These are phyloP conservation scores for Rhagoletis pomonella DNA, from an alignment of 1,140 invertebrate genomes.

Conservation along the genomic window DNA sequence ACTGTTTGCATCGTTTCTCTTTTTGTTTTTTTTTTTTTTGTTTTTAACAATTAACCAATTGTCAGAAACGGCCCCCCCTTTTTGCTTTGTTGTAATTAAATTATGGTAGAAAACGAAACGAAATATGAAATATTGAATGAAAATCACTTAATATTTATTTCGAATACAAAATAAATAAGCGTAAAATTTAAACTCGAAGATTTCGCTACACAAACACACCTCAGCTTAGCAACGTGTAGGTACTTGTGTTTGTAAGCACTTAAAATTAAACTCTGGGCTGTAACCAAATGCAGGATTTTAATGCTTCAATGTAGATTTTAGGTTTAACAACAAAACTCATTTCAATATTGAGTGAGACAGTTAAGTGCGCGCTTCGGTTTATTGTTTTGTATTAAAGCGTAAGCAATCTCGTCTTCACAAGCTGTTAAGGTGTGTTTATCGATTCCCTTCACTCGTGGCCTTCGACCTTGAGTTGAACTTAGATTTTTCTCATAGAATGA, in stretches of 20 bases:
- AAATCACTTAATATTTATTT: not conserved
- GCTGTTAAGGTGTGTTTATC: too few species aligned
- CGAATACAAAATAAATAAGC: not conserved
- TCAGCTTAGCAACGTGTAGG: not conserved
- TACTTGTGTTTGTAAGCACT: too few species aligned
- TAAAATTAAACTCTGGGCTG: too few species aligned
- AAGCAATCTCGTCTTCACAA: too few species aligned
- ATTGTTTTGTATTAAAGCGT: too few species aligned
- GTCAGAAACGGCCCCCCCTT: not conserved
- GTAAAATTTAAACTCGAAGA: not conserved
- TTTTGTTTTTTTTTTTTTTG: too few species aligned
- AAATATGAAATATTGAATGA: not conserved
- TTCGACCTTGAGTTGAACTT: too few species aligned
- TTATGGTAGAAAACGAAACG: not conserved
- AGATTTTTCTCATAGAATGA: too few species aligned
- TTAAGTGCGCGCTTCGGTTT: not conserved
- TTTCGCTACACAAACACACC: constrained; percentile 4
- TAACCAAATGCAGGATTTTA: too few species aligned
- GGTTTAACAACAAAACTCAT: not conserved
- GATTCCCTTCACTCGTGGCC: too few species aligned
- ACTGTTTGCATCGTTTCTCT: too few species aligned
- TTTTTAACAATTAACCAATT: not conserved
- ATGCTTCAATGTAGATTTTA: too few species aligned
- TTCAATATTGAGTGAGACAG: not conserved
- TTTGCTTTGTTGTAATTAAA: not conserved